A percentile compares a stretch with the other conserved stretches of the same genome.
Evolutionary conservation across 64 coral and sea anemone genomes (phyloP).

Genomic region (Dendrophyllia cribrosa): DNA sequence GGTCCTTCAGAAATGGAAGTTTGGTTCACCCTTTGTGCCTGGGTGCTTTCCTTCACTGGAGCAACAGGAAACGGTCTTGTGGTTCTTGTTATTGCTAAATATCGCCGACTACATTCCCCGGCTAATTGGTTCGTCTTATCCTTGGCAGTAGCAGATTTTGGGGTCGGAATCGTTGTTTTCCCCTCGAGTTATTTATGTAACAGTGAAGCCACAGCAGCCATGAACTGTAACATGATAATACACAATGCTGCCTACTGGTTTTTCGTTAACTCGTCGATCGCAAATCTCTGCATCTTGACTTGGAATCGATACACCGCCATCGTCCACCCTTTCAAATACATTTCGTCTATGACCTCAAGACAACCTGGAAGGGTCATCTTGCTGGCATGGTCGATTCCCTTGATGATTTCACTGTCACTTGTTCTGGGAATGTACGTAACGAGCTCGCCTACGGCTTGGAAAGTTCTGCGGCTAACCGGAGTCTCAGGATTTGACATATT

Average conservation of each 20-base stretch:
- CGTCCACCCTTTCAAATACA: constrained; percentile 32
- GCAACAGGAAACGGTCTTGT: constrained; percentile 1
- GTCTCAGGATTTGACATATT: not conserved
- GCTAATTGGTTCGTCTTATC: constrained; percentile 40
- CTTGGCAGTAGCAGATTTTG: constrained; percentile 2
- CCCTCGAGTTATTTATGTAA: not conserved
- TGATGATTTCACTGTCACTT: not conserved
- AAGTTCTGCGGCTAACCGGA: not conserved
- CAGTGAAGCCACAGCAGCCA: not conserved
- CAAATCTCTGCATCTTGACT: constrained; percentile 22
- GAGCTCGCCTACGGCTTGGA: not conserved
- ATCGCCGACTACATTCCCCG: not conserved
- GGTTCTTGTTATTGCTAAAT: not conserved
- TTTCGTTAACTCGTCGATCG: not conserved
- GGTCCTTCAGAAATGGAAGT: not conserved
- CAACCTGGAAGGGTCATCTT: not conserved
- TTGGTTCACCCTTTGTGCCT: not conserved
- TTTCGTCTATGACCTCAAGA: not conserved
- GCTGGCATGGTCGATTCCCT: not conserved
- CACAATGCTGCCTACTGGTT: not conserved
- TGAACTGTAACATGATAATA: not conserved
- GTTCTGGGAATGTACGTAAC: not conserved
- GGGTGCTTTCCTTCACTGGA: not conserved
- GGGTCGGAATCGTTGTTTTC: not conserved
- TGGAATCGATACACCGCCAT: constrained; percentile 44